phyloP scores from a whole-genome alignment of 2,888 invertebrate species.

The Pycnomerus fuliginosus region DNA sequence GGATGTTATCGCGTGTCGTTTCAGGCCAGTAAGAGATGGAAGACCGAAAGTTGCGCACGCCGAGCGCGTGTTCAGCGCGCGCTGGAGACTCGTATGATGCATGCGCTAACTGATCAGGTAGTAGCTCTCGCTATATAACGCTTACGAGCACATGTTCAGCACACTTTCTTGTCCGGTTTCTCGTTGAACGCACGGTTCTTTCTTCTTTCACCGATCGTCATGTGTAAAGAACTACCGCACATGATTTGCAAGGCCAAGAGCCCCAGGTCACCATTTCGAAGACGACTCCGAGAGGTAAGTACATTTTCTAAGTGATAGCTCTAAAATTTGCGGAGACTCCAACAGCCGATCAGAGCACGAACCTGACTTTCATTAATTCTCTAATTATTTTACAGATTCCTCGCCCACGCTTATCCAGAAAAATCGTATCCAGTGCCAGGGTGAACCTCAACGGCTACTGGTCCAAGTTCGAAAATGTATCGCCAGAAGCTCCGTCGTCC shows the following conservation, averaged over 20 bases:
- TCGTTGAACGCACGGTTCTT: slow-evolving; percentile 5
- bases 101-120: slow-evolving; percentile 38
- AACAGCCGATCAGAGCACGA: slow-evolving; percentile 19
- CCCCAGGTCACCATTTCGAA: slow-evolving; percentile 60
- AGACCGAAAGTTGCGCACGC: slow-evolving; percentile 38
- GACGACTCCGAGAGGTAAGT: slow-evolving; percentile 60
- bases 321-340: slow-evolving; percentile 17
- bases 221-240: slow-evolving; percentile 59
- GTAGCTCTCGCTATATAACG: slow-evolving; percentile 40
- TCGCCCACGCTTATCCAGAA: slow-evolving; percentile 60
- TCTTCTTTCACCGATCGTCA: slow-evolving; percentile 32
- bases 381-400: slow-evolving; percentile 54
- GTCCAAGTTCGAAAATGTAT: slow-evolving; percentile 60
- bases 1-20: slow-evolving; percentile 16
- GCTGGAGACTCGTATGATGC: slow-evolving; percentile 39
- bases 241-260: slow-evolving; percentile 47
- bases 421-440: slow-evolving; percentile 58
- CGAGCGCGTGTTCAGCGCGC: slow-evolving; percentile 51
- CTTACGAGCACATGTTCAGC: slow-evolving; percentile 36
- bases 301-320: not conserved
- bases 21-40: slow-evolving; percentile 11
- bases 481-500: slow-evolving; percentile 51
- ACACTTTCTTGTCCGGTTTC: slow-evolving; percentile 38
- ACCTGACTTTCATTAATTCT: slow-evolving; percentile 7
- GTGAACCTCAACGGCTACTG: slow-evolving; percentile 67